A percentile compares a stretch with the other conserved stretches of the same genome.
These are phyloP conservation scores for Drosophila fungiperda DNA, from an alignment of 2,888 invertebrate species.

Conservation along the genomic window DNA sequence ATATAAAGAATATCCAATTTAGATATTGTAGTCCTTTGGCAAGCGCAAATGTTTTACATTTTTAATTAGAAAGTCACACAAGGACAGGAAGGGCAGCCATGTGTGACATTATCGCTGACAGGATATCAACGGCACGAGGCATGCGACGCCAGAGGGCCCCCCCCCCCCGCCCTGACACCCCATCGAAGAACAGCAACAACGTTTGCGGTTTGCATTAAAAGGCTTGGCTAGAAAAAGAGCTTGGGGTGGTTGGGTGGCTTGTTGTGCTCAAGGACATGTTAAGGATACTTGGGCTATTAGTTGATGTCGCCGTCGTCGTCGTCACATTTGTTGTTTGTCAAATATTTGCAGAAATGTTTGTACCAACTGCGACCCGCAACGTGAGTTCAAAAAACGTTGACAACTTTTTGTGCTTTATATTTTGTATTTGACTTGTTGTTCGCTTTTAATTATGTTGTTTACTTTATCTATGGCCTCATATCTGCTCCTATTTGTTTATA, in stretches of 20 bases:
- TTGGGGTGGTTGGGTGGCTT: slow-evolving; percentile 6
- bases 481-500: slow-evolving; percentile 73
- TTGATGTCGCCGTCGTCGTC: slow-evolving; percentile 53
- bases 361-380: slow-evolving; percentile 64
- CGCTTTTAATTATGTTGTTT: slow-evolving; percentile 78
- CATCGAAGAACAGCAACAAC: slow-evolving; percentile 1
- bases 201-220: slow-evolving; percentile 48
- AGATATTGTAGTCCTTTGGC: slow-evolving; percentile 40
- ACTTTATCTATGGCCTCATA: slow-evolving; percentile 61
- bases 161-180: slow-evolving; percentile 50
- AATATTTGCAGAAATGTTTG: slow-evolving; percentile 76
- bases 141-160: slow-evolving; percentile 35
- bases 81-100: slow-evolving; percentile 46
- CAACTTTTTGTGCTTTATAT: slow-evolving; percentile 27
- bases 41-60: slow-evolving; percentile 72
- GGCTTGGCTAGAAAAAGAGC: slow-evolving; percentile 37
- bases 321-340: slow-evolving; percentile 48
- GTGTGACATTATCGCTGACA: slow-evolving; percentile 77
- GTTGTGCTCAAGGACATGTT: slow-evolving; percentile 61
- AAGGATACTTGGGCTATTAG: slow-evolving; percentile 69
- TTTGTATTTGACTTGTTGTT: slow-evolving; percentile 64
- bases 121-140: slow-evolving; percentile 53
- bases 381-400: slow-evolving; percentile 58
- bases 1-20: slow-evolving; percentile 44
- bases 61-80: slow-evolving; percentile 76